Evolutionary conservation across 1,140 invertebrate genomes (phyloP).

Genomic region (Drosophila seguyi): DNA sequence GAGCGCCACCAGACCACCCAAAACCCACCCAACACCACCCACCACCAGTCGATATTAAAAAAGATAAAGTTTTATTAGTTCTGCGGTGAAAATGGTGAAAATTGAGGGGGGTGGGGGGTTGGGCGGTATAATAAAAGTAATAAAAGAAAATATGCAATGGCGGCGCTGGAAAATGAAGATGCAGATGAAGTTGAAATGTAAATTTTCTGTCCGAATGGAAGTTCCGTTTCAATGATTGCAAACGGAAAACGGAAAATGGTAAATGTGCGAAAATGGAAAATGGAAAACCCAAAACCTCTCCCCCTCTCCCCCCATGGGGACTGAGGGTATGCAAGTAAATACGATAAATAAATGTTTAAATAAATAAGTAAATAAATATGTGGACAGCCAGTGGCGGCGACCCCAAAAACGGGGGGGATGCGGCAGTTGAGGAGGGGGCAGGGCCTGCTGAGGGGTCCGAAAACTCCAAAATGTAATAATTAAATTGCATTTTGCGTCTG

Average conservation of each 20-base stretch:
- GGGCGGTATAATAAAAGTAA: slow-evolving; percentile 53
- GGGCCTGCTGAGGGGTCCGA: slow-evolving; percentile 10
- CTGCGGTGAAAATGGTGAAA: slow-evolving; percentile 30
- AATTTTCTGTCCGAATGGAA: slow-evolving; percentile 48
- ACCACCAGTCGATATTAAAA: slow-evolving; percentile 66
- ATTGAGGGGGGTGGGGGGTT: neutral
- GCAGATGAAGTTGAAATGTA: slow-evolving; percentile 60
- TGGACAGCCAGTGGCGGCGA: slow-evolving; percentile 23
- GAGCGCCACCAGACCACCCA: slow-evolving; percentile 14
- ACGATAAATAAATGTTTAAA: slow-evolving; percentile 77
- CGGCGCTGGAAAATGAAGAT: slow-evolving; percentile 37
- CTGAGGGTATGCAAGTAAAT: slow-evolving; percentile 47
- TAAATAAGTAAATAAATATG: slow-evolving; percentile 76
- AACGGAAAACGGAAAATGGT: slow-evolving; percentile 37
- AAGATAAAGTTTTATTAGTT: slow-evolving; percentile 74
- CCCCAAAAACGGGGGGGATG: slow-evolving; percentile 3
- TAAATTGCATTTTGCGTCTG: slow-evolving; percentile 82
- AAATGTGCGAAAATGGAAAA: slow-evolving; percentile 41
- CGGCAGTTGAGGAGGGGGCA: neutral
- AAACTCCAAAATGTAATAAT: slow-evolving; percentile 77
- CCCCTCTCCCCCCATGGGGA: neutral
- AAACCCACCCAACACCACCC: slow-evolving; percentile 6
- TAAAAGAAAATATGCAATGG: slow-evolving; percentile 55
- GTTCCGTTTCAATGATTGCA: slow-evolving; percentile 51
- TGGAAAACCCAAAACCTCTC: slow-evolving; percentile 8